These are phyloP conservation scores for Cryptoprocta ferox DNA, from an alignment of 2,797 vertebrate genomes.

Conservation along the genomic window DNA sequence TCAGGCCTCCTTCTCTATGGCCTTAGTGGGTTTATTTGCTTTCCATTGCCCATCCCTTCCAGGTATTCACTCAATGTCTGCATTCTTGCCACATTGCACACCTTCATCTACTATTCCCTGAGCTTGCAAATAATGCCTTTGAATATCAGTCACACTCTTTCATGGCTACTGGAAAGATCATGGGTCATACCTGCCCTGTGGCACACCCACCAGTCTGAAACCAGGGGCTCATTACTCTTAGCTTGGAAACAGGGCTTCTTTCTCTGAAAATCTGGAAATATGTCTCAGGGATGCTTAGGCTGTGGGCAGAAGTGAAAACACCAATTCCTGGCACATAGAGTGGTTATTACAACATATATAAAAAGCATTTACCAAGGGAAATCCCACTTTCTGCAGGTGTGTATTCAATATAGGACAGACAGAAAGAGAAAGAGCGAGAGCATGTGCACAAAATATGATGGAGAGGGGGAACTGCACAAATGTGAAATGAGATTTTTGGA, in stretches of 20 bases:
- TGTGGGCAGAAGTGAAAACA: not conserved
- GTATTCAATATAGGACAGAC: not conserved
- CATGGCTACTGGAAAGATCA: not conserved
- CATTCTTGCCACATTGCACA: accelerated
- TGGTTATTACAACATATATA: not conserved
- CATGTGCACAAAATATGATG: not conserved
- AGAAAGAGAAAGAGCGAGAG: not conserved
- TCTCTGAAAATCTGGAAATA: not conserved
- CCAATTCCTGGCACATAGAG: not conserved
- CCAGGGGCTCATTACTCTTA: not conserved
- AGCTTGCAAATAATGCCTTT: not conserved
- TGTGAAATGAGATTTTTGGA: not conserved
- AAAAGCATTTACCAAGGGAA: not conserved
- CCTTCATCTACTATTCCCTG: not conserved
- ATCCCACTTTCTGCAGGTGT: not conserved
- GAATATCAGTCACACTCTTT: not conserved
- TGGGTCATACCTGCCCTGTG: not conserved
- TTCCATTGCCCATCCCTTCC: not conserved
- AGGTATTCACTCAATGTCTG: not conserved
- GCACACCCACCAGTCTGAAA: not conserved
- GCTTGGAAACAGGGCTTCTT: not conserved
- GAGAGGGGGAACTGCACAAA: no score
- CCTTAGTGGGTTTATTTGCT: not conserved
- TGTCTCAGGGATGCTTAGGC: not conserved
- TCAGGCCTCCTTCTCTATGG: not conserved